Base-by-base conservation (phyloP, 2,113 vertebrate genomes). In the Suricata suricatta region DNA sequence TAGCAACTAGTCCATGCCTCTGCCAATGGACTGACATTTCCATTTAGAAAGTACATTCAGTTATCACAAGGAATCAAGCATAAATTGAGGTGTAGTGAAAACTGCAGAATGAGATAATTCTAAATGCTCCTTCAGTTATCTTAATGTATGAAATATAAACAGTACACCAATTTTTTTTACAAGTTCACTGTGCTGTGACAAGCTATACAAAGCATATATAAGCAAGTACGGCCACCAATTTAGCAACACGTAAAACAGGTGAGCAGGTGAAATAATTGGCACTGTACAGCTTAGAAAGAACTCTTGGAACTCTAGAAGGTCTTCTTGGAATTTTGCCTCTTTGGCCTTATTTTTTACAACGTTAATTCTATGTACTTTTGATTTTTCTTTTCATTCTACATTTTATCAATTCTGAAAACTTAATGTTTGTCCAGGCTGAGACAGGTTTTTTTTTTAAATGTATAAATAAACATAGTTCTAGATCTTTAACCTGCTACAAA, bases 11-110 rank as follows among this genome's bases (percentile, higher is more conserved):
- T 50, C 57, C 27, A 38, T 16, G 15, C 5, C 47, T 71, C 71
- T 90, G 72, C 19, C 44, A 74, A 71, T 38, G 71, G 47, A 50
- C 72, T 44, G 54, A 80, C 79, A 72, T 90, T 90, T 93, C 72
- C 29, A 90, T 27, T 90, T 68, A 87, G 72, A 80, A 97, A 93
- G 35, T 64, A 80, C 41, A 95, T 71, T 80, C 54, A 85, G 21
- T 76, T 82, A 38, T 47, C 52, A 71, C 31, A 60, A 72, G 94
- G 83, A 27, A 57, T 71, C 25, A 38, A 85, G 52, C 44, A 77
- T 71, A 80, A 80, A 83, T 1, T 89, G 5, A 16, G 29, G 80
- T 13, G 21, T 14, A 87, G 41, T 77, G 33, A 68, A 93, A 88
- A 60, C 15, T 31, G 16, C 10, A 19, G 12, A 50, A 60, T 50